Evolutionary conservation across 53 echinoderm and acorn worm genomes (phyloP).

Genomic region (Antedon mediterranea): DNA sequence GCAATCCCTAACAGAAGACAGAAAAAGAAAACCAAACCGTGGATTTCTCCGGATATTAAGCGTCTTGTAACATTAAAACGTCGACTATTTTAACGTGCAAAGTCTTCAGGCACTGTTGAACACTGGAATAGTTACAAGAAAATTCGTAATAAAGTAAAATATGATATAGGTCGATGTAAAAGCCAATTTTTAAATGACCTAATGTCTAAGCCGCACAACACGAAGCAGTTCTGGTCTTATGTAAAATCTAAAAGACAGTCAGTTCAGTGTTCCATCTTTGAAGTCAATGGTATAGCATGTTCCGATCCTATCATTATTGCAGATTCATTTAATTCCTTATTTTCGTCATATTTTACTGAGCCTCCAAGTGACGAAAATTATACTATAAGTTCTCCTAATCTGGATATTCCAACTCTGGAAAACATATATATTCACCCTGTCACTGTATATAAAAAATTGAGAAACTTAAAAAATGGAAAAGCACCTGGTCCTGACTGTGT

Average conservation of each 20-base stretch:
- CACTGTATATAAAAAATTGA: too few species aligned
- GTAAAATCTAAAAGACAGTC: constrained; percentile 14
- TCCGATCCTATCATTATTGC: not conserved
- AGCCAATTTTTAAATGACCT: not conserved
- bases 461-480: not conserved
- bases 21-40: too few species aligned
- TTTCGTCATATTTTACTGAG: not conserved
- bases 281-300: not conserved
- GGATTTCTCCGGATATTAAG: too few species aligned
- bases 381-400: not conserved
- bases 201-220: not conserved
- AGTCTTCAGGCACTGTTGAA: too few species aligned
- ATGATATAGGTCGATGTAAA: not conserved
- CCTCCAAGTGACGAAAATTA: not conserved
- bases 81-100: too few species aligned
- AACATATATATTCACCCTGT: not conserved
- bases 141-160: too few species aligned
- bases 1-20: too few species aligned
- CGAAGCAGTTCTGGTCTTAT: constrained; percentile 14
- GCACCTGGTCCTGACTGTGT: not conserved
- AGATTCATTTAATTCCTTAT: not conserved
- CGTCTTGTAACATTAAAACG: too few species aligned
- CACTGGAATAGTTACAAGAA: too few species aligned
- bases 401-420: not conserved
- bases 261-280: not conserved